Percentiles rank a stretch among this genome's conserved stretches.
Conservation (phyloP, 2,797 vertebrate species). For the Tragopan temminckii region DNA sequence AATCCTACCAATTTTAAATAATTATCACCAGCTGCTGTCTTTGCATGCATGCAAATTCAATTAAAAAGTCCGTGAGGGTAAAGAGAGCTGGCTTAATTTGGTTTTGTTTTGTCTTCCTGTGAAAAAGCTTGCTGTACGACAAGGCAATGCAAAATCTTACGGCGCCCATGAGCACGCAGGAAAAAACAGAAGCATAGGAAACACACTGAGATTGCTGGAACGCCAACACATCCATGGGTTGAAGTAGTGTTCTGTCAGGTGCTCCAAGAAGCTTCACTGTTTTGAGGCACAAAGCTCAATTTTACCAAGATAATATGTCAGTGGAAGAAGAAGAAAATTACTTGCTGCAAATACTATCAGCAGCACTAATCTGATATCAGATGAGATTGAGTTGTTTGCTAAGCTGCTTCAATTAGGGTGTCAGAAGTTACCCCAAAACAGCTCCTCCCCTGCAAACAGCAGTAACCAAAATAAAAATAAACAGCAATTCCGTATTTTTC, state of each 20-base stretch:
- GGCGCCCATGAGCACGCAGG: neutral
- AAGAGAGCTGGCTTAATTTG: rapidly evolving
- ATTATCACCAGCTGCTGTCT: neutral
- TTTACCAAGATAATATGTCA: neutral
- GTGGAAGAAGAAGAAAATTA: neutral
- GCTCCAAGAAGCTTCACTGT: rapidly evolving
- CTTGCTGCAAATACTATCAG: neutral
- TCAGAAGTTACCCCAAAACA: neutral
- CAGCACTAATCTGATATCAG: neutral
- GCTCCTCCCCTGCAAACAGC: rapidly evolving
- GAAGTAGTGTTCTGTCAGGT: rapidly evolving
- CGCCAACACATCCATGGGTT: neutral
- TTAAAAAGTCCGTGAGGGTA: neutral
- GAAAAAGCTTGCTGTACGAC: neutral
- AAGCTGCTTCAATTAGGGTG: neutral
- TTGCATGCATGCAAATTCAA: neutral
- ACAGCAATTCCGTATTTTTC: neutral
- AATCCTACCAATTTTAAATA: neutral
- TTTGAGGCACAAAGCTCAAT: neutral
- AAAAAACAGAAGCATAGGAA: rapidly evolving
- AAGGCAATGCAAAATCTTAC: neutral
- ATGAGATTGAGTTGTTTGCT: rapidly evolving
- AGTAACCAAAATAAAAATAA: neutral
- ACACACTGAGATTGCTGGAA: neutral
- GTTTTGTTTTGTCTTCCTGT: neutral